Conservation (phyloP, 2,113 vertebrate genomes). For the Oriolus oriolus region DNA sequence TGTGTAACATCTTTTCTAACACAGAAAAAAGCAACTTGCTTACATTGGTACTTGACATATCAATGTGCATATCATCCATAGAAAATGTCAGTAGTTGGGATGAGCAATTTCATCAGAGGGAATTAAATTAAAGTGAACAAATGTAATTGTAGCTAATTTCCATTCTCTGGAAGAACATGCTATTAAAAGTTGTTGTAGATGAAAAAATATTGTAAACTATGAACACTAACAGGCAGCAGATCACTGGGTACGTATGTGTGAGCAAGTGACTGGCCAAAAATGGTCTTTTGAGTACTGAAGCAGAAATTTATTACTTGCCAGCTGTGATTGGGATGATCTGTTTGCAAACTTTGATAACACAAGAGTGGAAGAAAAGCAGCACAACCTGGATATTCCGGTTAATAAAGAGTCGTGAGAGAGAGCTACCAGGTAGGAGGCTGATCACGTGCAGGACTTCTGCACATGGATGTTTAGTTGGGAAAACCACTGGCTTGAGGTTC, state of each 20-base stretch:
- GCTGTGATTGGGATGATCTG: neutral
- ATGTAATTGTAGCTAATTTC: constrained; percentile 2
- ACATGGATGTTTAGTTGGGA: neutral
- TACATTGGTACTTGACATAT: neutral
- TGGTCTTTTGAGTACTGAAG: neutral
- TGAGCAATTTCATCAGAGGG: neutral
- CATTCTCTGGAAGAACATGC: neutral
- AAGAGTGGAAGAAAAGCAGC: neutral
- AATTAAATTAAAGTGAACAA: constrained; percentile 6
- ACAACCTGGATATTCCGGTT: neutral
- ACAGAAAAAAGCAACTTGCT: neutral
- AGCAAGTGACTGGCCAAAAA: neutral
- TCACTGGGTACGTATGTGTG: neutral
- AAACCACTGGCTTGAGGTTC: neutral
- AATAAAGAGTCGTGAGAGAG: neutral
- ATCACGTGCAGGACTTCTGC: neutral
- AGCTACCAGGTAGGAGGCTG: neutral
- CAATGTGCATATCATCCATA: neutral
- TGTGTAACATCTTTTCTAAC: neutral
- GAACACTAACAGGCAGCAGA: neutral
- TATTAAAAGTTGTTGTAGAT: neutral
- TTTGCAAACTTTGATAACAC: neutral
- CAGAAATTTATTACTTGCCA: neutral
- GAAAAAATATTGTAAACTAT: neutral
- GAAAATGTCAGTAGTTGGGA: neutral